Percentiles rank a stretch among this genome's conserved stretches.
Evolutionary conservation across 2,888 invertebrate species (phyloP).

Genomic region (Coenonympha glycerion): DNA sequence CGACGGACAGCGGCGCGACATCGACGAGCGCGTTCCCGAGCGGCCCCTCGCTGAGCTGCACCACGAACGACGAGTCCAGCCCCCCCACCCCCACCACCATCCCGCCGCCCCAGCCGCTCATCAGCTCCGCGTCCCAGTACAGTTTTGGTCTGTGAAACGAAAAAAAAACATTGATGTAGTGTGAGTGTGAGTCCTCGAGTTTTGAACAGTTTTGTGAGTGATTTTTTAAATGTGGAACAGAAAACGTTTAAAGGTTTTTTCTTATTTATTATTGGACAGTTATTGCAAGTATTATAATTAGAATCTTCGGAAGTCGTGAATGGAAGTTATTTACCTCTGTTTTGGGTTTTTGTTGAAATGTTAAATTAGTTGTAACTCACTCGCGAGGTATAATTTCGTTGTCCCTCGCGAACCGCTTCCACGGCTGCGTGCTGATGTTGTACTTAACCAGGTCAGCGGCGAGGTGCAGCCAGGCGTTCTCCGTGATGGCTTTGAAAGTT

Average conservation of each 20-base stretch:
- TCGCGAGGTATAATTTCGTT: constrained; percentile 41
- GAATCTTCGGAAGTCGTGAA: too few species aligned
- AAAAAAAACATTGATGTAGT: background rate
- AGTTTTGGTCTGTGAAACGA: constrained; percentile 42
- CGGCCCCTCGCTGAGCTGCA: constrained; percentile 81
- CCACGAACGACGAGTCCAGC: constrained; percentile 85
- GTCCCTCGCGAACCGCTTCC: constrained; percentile 62
- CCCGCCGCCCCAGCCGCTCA: constrained; percentile 63
- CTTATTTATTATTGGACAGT: too few species aligned
- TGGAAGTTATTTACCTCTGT: too few species aligned
- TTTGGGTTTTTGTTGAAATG: too few species aligned
- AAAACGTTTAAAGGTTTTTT: too few species aligned
- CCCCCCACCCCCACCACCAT: constrained; percentile 87
- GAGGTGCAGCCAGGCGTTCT: constrained; percentile 80
- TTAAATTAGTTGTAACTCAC: constrained; percentile 38
- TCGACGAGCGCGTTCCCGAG: constrained; percentile 77
- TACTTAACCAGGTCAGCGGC: constrained; percentile 82
- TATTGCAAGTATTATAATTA: too few species aligned
- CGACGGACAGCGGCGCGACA: constrained; percentile 84
- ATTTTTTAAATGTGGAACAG: too few species aligned
- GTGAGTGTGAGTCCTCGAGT: background rate
- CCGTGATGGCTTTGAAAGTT: constrained; percentile 76
- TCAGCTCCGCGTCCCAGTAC: constrained; percentile 54
- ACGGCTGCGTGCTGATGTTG: constrained; percentile 69
- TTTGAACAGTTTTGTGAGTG: too few species aligned